Evolutionary conservation across 2,113 vertebrate species (phyloP).

Genomic region (Plestiodon gilberti): DNA sequence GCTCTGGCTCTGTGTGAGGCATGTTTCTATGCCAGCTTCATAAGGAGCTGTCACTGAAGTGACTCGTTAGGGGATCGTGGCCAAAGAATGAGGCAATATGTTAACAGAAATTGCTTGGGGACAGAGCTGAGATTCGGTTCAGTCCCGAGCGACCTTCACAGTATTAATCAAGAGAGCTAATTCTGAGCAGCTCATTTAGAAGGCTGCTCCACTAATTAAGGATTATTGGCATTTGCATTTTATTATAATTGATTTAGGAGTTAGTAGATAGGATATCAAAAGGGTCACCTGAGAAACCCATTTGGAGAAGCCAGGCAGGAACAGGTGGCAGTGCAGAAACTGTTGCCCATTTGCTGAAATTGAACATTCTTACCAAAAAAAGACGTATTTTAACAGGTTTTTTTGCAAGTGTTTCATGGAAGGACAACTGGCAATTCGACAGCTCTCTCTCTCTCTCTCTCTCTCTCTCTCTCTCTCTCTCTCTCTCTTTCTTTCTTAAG

Average conservation of each 20-base stretch:
- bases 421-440: conserved; percentile 16
- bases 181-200: neutral
- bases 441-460: too few relatives aligned
- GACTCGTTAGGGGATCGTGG: neutral
- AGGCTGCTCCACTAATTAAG: neutral
- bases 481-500: neutral
- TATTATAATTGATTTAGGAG: neutral
- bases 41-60: neutral
- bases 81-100: neutral
- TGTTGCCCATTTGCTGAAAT: conserved; percentile 1
- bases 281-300: neutral
- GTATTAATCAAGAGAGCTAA: neutral
- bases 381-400: neutral
- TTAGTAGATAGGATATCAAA: neutral
- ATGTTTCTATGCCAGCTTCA: neutral
- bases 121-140: neutral
- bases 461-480: too few relatives aligned
- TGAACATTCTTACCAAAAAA: neutral
- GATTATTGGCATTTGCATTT: conserved; percentile 1
- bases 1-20: too few relatives aligned
- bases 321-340: neutral
- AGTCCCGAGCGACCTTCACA: neutral
- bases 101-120: neutral
- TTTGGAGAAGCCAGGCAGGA: neutral
- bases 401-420: neutral